Evolutionary conservation across 2,113 vertebrate species (phyloP).

Genomic region (Colinus virginianus): DNA sequence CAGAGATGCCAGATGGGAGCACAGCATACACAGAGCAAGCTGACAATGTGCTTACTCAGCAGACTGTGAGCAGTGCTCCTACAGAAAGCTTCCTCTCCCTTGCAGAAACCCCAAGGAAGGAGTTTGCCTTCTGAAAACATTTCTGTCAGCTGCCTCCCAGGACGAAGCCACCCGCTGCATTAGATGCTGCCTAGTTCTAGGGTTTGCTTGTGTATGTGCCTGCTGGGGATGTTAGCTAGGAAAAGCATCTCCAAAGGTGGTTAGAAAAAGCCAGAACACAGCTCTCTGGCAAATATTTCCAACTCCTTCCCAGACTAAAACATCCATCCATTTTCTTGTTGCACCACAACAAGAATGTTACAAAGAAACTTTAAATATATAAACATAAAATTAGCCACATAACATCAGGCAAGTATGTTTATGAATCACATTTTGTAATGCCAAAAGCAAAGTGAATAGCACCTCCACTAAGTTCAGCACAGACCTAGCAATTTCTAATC

Average conservation of each 20-base stretch:
- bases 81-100: background rate
- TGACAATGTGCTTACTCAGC: background rate
- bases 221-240: background rate
- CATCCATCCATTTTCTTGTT: background rate
- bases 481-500: background rate
- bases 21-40: background rate
- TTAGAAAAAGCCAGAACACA: background rate
- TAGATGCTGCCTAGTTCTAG: background rate
- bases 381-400: constrained; percentile 6
- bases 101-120: background rate
- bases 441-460: background rate
- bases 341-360: background rate
- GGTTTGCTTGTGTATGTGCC: rapidly evolving
- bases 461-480: background rate
- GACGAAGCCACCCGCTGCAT: rapidly evolving
- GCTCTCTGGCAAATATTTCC: background rate
- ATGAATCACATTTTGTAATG: background rate
- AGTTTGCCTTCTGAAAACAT: background rate
- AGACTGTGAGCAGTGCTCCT: background rate
- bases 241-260: background rate
- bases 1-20: background rate
- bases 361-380: background rate
- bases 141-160: background rate
- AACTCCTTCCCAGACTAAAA: background rate
- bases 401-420: background rate